Base-by-base conservation (phyloP, 2,113 vertebrate species). In the Dascyllus trimaculatus region DNA sequence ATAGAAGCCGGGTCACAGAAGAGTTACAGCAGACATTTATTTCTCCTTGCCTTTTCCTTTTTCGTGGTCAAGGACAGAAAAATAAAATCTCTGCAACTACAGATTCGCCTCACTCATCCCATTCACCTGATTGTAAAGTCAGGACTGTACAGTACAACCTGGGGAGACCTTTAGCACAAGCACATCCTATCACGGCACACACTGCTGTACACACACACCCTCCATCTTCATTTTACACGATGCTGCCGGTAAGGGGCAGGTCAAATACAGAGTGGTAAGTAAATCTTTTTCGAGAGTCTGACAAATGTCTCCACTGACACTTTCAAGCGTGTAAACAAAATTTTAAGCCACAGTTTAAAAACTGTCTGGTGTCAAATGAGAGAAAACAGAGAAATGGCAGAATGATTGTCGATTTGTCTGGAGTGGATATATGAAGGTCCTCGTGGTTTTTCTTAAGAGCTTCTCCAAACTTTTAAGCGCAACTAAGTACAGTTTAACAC, bases 131-230 rank as follows among this genome's bases (percentile, higher is more conserved):
- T 35, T 29, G 43, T 46, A 58, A 51, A 70, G 40, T 43, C 40
- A 15, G 40, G 40, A 43, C 38, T 17, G 46, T 10, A 5, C 35
- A 69, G 38, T 57, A 63, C 57, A 56, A 56, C 67, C 48, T n/a
- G 29, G 24, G 19, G 51, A 46, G 52, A 68, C 51, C 75, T 65
- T 75, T 14, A 43, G 49, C 25, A 15, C 22, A 15, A 59, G 43
- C 52, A 25, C 38, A 13, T 56, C 58, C 45, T 11, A 63, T 74
- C 59, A 68, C 51, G 61, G 57, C 11, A 40, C 32, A 43, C 19
- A 48, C 18, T 29, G 8, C 9, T 35, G 4, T 2, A 13, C 53
- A 59, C 25, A 63, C 3, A 56, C 8, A 5, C 40, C 24, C 46
- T 49, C 21, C 45, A 71, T 19, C n/a, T 29, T 25, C 22, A 32